Evolutionary conservation across 2,797 vertebrate genomes (phyloP), one percentile per base, ranked within the genome.

Genomic region (Cirrhinus mrigala): DNA sequence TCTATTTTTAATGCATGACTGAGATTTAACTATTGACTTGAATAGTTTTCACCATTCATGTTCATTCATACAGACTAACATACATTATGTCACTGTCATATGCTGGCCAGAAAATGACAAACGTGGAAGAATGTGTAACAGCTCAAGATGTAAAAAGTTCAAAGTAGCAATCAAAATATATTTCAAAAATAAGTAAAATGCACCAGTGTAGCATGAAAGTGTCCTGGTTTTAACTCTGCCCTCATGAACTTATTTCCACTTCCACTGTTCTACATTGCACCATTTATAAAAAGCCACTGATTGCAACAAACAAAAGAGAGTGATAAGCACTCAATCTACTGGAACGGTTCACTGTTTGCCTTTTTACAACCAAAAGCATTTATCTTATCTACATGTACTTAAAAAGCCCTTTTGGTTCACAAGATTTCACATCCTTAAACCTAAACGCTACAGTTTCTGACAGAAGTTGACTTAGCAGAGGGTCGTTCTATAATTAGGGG

Each of bases 191-290:
- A 12, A 48, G 14, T 48, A 8, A 66, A 33, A 75, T 37, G 77
- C 15, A 44, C 20, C 33, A 44, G 66, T 74, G 73, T 52, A 29
- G 24, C 27, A 74, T 44, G 7, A 46, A 62, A 4, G 56, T 60
- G n/a, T 33, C 62, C 74, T 68, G 18, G 24, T 62, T 85, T 69
- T 16, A 68, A 33, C 20, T 84, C 44, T 64, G 40, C 18, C 29
- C 80, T 46, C 6, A 11, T 79, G n/a, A 79, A 62, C 16, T 83
- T 73, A 46, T 33, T 83, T 71, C 24, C 48, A 44, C 74, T 78
- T 78, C n/a, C 22, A 60, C 37, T 24, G n/a, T 1, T 14, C 7
- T 22, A 46, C 37, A 78, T 78, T 78, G 56, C 76, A 75, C n/a
- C 71, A 74, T 74, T 48, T 78, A 6, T n/a, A 40, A 62, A 46